These are phyloP conservation scores for Aproaerema taeniolella DNA, from an alignment of 2,888 invertebrate species.

Conservation along the genomic window DNA sequence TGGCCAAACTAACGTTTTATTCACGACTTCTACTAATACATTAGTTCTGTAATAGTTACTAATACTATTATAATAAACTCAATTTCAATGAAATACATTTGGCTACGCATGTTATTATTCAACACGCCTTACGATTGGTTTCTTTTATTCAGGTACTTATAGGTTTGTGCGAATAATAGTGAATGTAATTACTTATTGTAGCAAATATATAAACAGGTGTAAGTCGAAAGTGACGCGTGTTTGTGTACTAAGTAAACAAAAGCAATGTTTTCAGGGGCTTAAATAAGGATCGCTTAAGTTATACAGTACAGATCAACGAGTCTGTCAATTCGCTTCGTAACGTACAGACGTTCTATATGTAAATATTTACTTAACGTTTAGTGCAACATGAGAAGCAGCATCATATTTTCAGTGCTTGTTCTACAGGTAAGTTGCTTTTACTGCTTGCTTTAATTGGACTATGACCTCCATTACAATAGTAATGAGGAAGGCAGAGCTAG, in stretches of 20 bases:
- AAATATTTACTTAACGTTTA: constrained; percentile 18
- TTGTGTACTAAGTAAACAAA: constrained; percentile 33
- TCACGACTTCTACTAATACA: neutral
- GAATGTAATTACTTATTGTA: neutral
- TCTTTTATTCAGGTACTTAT: no score
- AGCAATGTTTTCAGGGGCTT: constrained; percentile 14
- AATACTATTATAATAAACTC: no score
- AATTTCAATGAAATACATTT: no score
- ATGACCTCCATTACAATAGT: no score
- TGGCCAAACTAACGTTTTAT: constrained; percentile 15
- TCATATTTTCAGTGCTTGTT: constrained; percentile 29
- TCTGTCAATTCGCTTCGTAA: constrained; percentile 6
- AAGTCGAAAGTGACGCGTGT: constrained; percentile 27
- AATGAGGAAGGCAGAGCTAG: no score
- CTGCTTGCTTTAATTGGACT: no score
- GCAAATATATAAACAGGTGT: constrained; percentile 43
- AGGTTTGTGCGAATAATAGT: neutral
- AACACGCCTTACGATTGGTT: neutral
- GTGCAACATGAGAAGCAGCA: constrained; percentile 31
- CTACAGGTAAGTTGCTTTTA: constrained; percentile 41
- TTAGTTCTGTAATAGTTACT: no score
- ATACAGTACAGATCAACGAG: constrained; percentile 9
- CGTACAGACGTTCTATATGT: constrained; percentile 1
- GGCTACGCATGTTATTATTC: no score
- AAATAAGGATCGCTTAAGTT: constrained; percentile 10